Evolutionary conservation across 2,113 vertebrate species (phyloP), one percentile per base, ranked within the genome.

Genomic region (Calyptomena viridis): DNA sequence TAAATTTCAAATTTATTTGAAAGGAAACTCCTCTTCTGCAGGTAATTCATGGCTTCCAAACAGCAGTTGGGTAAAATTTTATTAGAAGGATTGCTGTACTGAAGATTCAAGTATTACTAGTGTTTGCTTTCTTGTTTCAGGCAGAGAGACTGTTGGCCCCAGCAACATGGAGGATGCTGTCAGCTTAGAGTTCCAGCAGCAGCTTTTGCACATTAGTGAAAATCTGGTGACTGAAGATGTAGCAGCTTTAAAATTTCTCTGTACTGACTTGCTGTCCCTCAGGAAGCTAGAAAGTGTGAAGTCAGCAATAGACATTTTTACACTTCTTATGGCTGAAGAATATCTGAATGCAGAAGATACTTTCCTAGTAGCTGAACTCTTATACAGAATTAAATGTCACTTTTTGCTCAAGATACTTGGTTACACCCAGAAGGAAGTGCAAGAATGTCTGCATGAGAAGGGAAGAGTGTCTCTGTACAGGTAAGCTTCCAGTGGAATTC

Each of bases 191-290:
- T 97, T 98, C 50, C 55, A 0, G 27, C 33, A 13, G 62, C 91
- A 40, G 40, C 97, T 98, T 82, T 82, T 97, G 22, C 1, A 9
- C 8, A 90, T 98, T 28, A 93, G 95, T 27, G 90, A 78, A 25
- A 49, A 92, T 40, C 82, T 98, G 64, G 96, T 76, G 24, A 18
- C 25, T 49, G 88, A 95, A 56, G 97, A 98, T 14, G 84, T 98
- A 79, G 96, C 94, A 66, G 81, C 85, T 68, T 78, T 98, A 42
- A 98, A 97, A 94, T 98, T 98, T 93, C 97, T 98, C 56, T 98
- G 98, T 88, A 62, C 4, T 50, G 97, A 96, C 63, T 85, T 96
- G 7, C 30, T 98, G 31, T 9, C 72, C 20, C 10, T 56, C 22
- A 94, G 27, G 85, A 96, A 78, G 63, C 88, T 98, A 35, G 95